Conservation (phyloP, 2,113 vertebrate species). For the Odontophorus gujanensis region DNA sequence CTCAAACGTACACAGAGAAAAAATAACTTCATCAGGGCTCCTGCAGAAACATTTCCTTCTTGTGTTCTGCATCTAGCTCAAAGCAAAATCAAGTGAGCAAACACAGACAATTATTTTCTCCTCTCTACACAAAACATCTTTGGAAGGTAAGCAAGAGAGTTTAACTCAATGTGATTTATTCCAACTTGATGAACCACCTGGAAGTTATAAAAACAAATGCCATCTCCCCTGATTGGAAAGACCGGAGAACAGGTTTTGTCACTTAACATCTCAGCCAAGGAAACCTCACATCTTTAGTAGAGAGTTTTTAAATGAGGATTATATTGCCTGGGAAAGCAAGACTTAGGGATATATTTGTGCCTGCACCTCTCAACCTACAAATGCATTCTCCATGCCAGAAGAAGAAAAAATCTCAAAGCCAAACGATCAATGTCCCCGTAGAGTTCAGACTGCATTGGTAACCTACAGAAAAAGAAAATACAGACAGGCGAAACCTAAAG, state of each 20-base stretch:
- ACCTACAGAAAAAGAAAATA: neutral
- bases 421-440: neutral
- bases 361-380: neutral
- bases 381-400: neutral
- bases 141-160: neutral
- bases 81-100: neutral
- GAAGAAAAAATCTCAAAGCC: neutral
- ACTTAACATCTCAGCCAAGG: neutral
- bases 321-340: neutral
- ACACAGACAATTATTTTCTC: neutral
- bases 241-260: neutral
- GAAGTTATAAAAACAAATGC: slow-evolving; percentile 6
- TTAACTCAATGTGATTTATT: neutral
- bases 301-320: neutral
- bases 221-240: neutral
- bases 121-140: neutral
- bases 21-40: neutral
- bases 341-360: neutral
- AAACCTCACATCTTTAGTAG: neutral
- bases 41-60: slow-evolving; percentile 20
- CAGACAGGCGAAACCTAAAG: neutral
- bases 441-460: neutral
- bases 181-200: neutral
- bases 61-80: slow-evolving; percentile 9
- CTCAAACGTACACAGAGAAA: neutral